Evolutionary conservation across 2,113 vertebrate species (phyloP).

Genomic region (Spilogale gracilis): DNA sequence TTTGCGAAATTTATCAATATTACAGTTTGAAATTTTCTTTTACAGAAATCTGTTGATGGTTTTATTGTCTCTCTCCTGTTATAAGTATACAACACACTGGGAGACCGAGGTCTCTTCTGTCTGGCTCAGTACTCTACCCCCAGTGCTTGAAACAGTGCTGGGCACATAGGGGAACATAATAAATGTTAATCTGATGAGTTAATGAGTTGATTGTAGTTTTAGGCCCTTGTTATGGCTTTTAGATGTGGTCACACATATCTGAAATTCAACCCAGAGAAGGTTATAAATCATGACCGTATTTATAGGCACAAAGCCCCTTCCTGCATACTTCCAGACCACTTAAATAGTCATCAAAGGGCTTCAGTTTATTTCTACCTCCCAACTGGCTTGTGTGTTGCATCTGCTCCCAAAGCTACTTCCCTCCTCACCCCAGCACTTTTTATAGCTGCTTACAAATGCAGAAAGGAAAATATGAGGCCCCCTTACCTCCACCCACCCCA

Average conservation of each 20-base stretch:
- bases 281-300: background rate
- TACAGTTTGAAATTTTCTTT: background rate
- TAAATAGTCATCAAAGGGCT: background rate
- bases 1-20: background rate
- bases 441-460: background rate
- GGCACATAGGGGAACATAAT: fast-evolving
- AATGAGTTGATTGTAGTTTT: background rate
- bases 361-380: background rate
- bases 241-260: background rate
- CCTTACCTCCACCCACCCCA: background rate
- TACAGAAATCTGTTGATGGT: background rate
- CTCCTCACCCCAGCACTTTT: background rate
- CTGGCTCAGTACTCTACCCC: no score
- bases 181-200: background rate
- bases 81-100: background rate
- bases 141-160: background rate
- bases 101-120: background rate
- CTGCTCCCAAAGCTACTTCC: background rate
- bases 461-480: background rate
- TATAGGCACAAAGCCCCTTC: background rate
- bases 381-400: background rate
- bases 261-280: background rate
- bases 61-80: background rate
- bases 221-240: background rate
- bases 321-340: no score